Conservation (phyloP, 2,113 vertebrate species). For the Carollia perspicillata region DNA sequence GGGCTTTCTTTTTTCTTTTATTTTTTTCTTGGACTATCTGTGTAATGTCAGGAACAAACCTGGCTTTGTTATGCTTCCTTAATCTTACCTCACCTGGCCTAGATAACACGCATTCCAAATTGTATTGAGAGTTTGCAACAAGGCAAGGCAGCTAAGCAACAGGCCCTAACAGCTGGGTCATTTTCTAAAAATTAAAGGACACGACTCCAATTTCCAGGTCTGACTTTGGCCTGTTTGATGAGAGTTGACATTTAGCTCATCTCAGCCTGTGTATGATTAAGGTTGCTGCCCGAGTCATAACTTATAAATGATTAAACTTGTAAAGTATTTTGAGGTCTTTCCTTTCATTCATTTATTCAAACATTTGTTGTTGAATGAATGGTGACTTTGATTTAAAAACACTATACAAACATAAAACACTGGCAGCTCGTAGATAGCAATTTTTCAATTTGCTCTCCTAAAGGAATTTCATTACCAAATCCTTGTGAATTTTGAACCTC, state of each 20-base stretch:
- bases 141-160: background rate
- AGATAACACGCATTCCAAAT: background rate
- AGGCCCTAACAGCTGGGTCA: background rate
- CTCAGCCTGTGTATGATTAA: background rate
- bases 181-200: constrained; percentile 39
- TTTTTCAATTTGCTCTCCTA: constrained; percentile 66
- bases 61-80: background rate
- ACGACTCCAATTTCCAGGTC: background rate
- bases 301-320: constrained; percentile 55
- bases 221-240: background rate
- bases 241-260: background rate
- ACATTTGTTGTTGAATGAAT: constrained; percentile 68
- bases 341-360: constrained; percentile 56
- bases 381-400: constrained; percentile 68
- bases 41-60: constrained; percentile 31
- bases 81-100: constrained; percentile 48
- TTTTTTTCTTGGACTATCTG: background rate
- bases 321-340: constrained; percentile 40
- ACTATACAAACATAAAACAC: constrained; percentile 27
- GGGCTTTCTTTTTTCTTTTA: no score
- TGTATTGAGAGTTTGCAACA: background rate
- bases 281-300: constrained; percentile 40
- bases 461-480: constrained; percentile 73
- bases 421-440: constrained; percentile 55
- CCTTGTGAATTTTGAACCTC: constrained; percentile 65